Conservation (phyloP, 2,888 invertebrate species). For the Philhelius pedissequus region DNA sequence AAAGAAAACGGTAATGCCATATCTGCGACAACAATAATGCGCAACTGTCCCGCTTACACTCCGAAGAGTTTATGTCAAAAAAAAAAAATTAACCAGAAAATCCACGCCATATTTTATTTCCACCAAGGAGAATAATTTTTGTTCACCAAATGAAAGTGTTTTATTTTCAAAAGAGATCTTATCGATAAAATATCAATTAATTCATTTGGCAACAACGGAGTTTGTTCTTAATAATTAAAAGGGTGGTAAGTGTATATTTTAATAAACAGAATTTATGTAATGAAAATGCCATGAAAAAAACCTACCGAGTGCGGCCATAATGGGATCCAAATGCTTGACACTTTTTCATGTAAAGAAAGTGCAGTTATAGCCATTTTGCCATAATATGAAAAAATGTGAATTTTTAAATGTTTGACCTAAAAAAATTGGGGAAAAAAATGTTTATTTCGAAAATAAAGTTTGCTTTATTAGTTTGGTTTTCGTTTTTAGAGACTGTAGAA, state of each 20-base stretch:
- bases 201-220: not conserved
- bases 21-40: not conserved
- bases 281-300: constrained; percentile 27
- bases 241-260: constrained; percentile 24
- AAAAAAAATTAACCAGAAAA: constrained; percentile 45
- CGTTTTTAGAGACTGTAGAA: not conserved
- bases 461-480: not conserved
- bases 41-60: constrained; percentile 20
- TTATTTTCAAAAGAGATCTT: not conserved
- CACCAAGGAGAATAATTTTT: constrained; percentile 64
- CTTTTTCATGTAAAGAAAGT: constrained; percentile 40
- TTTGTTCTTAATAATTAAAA: not conserved
- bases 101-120: constrained; percentile 78
- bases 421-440: not conserved
- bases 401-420: not conserved
- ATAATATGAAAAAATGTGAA: not conserved
- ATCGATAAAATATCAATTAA: constrained; percentile 1
- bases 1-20: constrained; percentile 33
- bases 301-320: constrained; percentile 53
- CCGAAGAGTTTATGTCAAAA: constrained; percentile 46
- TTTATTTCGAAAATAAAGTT: not conserved
- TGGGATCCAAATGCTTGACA: constrained; percentile 43
- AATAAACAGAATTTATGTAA: constrained; percentile 49
- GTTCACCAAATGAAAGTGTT: constrained; percentile 59
- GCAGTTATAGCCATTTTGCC: not conserved